A percentile compares a stretch with the other conserved stretches of the same genome.
Conservation (phyloP, 2,888 invertebrate genomes). For the Cremastobaeus sp. region DNA sequence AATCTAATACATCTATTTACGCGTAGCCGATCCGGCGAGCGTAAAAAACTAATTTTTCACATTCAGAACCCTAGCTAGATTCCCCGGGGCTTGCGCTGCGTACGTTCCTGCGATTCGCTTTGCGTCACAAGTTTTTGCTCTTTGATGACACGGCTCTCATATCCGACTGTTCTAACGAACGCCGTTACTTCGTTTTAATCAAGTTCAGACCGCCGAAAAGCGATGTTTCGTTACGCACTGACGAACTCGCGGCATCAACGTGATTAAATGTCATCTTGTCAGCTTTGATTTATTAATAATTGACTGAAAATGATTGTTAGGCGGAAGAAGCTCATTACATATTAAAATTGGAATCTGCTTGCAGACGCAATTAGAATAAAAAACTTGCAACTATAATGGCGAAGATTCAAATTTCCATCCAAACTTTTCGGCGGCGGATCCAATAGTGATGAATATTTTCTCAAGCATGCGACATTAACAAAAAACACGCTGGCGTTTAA, state of each 20-base stretch:
- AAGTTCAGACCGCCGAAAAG: constrained; percentile 32
- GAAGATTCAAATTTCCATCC: no score
- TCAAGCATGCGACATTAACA: no score
- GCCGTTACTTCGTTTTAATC: constrained; percentile 30
- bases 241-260: constrained; percentile 13
- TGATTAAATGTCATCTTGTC: constrained; percentile 30
- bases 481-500: no score
- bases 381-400: no score
- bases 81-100: constrained; percentile 19
- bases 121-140: constrained; percentile 31
- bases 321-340: no score
- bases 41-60: constrained; percentile 40
- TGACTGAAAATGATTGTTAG: constrained; percentile 1
- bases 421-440: no score
- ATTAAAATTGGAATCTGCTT: no score
- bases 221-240: constrained; percentile 31
- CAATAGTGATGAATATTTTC: no score
- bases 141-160: constrained; percentile 37
- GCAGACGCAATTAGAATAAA: no score
- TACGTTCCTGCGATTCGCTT: constrained; percentile 26
- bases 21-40: constrained; percentile 11
- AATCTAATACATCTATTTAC: constrained; percentile 33
- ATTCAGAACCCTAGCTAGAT: constrained; percentile 11
- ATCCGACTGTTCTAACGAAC: constrained; percentile 1
- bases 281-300: constrained; percentile 22